Percentiles rank a stretch among this genome's conserved stretches.
These are phyloP conservation scores for Trypoxylus dichotomus DNA, from an alignment of 1,140 invertebrate species.

Conservation along the genomic window DNA sequence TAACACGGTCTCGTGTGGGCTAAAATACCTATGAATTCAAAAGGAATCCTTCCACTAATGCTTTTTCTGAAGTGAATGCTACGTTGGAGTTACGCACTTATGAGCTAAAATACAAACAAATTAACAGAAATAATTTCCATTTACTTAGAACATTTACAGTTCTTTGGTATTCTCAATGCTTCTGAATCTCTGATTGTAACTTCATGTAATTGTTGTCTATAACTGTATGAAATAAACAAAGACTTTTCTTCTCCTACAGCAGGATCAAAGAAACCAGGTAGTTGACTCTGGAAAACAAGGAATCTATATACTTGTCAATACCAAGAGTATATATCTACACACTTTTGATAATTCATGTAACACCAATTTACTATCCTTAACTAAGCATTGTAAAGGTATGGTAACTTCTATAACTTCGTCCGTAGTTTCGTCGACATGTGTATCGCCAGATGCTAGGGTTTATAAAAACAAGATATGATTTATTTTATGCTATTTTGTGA, in stretches of 20 bases:
- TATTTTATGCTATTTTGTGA: not conserved
- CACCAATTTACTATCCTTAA: conserved; percentile 86
- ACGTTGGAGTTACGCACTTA: conserved; percentile 16
- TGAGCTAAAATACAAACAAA: conserved; percentile 19
- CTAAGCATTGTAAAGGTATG: conserved; percentile 89
- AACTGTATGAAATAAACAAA: conserved; percentile 85
- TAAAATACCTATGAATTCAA: conserved; percentile 29
- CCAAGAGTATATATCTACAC: conserved; percentile 33
- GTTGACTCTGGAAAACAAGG: conserved; percentile 70
- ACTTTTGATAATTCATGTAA: conserved; percentile 88
- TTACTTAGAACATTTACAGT: conserved; percentile 41
- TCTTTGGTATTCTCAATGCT: conserved; percentile 72
- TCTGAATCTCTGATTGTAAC: conserved; percentile 81
- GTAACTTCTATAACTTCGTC: conserved; percentile 87
- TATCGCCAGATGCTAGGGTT: conserved; percentile 33
- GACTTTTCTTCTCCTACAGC: conserved; percentile 91
- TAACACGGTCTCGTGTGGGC: not conserved
- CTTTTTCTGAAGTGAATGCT: not conserved
- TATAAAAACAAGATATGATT: not conserved
- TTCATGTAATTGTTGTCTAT: conserved; percentile 75
- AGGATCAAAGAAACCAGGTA: conserved; percentile 97
- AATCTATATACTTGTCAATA: not conserved
- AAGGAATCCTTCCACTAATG: conserved; percentile 16
- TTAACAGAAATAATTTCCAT: not conserved
- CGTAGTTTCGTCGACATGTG: conserved; percentile 36